Evolutionary conservation across 2,888 invertebrate genomes (phyloP).

Genomic region (Phasia obesa): DNA sequence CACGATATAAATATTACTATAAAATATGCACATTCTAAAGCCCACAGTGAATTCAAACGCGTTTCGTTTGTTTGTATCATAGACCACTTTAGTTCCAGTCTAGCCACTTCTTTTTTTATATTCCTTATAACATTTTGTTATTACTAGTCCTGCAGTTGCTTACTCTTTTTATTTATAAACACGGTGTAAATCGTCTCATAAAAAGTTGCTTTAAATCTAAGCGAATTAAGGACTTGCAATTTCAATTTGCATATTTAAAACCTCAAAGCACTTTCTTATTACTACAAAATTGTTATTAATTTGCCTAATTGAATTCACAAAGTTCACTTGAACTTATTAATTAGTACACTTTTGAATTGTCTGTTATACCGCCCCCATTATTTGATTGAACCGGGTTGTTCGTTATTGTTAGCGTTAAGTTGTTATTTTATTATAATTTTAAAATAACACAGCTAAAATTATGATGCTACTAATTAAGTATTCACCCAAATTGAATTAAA

Average conservation of each 20-base stretch:
- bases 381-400: slow-evolving; percentile 16
- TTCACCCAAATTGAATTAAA: slow-evolving; percentile 21
- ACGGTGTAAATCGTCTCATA: not conserved
- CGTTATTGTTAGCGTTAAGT: not conserved
- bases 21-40: too few species aligned
- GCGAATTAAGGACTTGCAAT: not conserved
- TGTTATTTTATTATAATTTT: not conserved
- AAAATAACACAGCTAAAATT: not conserved
- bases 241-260: not conserved
- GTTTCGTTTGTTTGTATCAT: too few species aligned
- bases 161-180: too few species aligned
- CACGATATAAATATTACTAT: too few species aligned
- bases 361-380: not conserved
- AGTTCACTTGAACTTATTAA: not conserved
- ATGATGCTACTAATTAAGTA: slow-evolving; percentile 34
- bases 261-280: not conserved
- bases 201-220: not conserved
- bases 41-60: too few species aligned
- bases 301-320: slow-evolving; percentile 13
- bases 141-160: too few species aligned
- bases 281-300: slow-evolving; percentile 2
- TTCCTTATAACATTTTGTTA: too few species aligned
- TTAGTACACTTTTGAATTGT: not conserved
- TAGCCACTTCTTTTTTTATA: too few species aligned
- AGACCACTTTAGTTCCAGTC: too few species aligned